A percentile compares a stretch with the other conserved stretches of the same genome.
These are phyloP conservation scores for Poeciliopsis turrubarensis DNA, from an alignment of 2,113 vertebrate species.

Conservation along the genomic window DNA sequence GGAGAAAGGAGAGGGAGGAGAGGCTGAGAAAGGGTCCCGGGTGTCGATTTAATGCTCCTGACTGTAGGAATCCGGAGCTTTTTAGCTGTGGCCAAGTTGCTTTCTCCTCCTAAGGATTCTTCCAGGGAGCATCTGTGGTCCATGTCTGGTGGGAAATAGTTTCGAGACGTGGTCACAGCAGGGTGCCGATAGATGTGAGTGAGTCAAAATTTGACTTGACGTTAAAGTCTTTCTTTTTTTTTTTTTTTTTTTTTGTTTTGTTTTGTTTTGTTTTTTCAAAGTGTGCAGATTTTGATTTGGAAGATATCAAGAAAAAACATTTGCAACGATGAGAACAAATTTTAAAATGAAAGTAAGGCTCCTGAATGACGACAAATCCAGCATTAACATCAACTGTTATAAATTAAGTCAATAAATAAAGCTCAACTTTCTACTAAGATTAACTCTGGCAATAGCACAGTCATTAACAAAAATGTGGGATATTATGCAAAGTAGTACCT, in stretches of 20 bases:
- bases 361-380: not conserved
- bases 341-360: not conserved
- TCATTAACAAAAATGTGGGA: no score
- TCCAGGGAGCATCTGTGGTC: constrained; percentile 28
- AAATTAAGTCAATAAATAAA: not conserved
- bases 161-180: constrained; percentile 12
- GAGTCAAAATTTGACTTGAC: not conserved
- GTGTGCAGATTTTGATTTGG: not conserved
- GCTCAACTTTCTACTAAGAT: no score
- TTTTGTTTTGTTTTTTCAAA: not conserved
- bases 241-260: not conserved
- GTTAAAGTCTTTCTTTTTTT: not conserved
- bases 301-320: not conserved
- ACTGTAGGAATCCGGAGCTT: constrained; percentile 67
- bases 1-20: constrained; percentile 75
- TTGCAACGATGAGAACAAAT: not conserved
- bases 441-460: no score
- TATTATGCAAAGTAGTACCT: no score
- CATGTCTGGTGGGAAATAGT: constrained; percentile 8
- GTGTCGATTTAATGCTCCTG: constrained; percentile 70
- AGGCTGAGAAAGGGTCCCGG: constrained; percentile 56
- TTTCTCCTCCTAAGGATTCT: constrained; percentile 20
- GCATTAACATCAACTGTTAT: not conserved
- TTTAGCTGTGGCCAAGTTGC: constrained; percentile 32
- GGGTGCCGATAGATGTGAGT: not conserved